A percentile compares a stretch with the other conserved stretches of the same genome.
These are phyloP conservation scores for Cathartes aura DNA, from an alignment of 2,113 vertebrate species.

Conservation along the genomic window DNA sequence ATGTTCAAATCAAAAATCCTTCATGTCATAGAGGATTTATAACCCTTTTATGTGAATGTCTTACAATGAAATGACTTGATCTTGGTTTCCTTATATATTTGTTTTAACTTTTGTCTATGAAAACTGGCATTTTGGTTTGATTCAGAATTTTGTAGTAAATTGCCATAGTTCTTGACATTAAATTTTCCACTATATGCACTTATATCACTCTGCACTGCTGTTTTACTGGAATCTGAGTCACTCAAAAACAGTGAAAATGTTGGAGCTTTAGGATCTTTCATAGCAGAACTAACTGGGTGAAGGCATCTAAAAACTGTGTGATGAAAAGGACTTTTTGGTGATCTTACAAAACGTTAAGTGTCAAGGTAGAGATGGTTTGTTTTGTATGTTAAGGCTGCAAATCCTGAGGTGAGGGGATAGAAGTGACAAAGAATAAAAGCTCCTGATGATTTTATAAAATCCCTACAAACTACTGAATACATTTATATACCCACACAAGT, in stretches of 20 bases:
- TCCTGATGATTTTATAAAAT: not conserved
- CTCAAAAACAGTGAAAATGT: not conserved
- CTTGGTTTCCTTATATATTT: not conserved
- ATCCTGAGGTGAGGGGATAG: not conserved
- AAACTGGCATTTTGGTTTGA: not conserved
- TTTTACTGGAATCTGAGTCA: not conserved
- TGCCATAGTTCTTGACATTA: not conserved
- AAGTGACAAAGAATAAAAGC: not conserved
- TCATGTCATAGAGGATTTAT: not conserved
- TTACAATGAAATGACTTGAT: not conserved
- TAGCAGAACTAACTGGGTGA: not conserved
- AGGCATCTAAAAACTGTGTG: not conserved
- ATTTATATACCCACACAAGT: not conserved
- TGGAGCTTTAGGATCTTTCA: not conserved
- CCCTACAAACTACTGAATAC: not conserved
- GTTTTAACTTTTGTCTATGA: not conserved
- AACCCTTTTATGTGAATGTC: not conserved
- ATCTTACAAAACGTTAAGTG: not conserved
- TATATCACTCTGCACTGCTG: not conserved
- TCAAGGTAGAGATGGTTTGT: not conserved
- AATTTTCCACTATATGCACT: not conserved
- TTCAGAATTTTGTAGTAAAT: not conserved
- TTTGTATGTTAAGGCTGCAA: not conserved
- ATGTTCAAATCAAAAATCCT: not conserved
- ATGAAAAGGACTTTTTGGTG: not conserved